Base-by-base conservation (phyloP, 2,113 vertebrate species). In the Chlamydotis undulata region DNA sequence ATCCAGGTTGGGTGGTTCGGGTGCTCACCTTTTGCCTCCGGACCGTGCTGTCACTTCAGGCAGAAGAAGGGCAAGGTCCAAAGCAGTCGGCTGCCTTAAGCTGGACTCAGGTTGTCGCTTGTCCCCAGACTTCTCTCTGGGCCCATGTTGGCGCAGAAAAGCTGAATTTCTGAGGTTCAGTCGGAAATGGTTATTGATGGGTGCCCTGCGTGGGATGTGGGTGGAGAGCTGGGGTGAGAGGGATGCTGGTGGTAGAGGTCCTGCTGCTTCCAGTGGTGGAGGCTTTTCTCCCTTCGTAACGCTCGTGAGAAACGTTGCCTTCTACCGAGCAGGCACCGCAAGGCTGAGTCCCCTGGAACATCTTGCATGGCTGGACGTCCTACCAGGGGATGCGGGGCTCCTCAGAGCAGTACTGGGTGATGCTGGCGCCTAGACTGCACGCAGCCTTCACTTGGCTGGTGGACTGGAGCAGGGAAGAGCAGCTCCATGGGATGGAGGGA, bases 391-490 rank as follows among this genome's bases (percentile, higher is more conserved):
- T 33, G 1, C 3, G 31, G 10, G 2, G 53, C 35, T 78, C 9
- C 41, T 4, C 12, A 53, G 65, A 65, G 64, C 52, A 4, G 33
- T 2, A 0, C 29, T 5, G 35, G 6, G 2, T 9, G 4, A 23
- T 5, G 0, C 23, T 1, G 33, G 24, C 0, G 2, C 14, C 43
- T 8, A 2, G 12, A 35, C 56, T 56, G 29, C 0, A 8, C 2
- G 19, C 28, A 19, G 49, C 55, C 76, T 45, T 7, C 43, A 31
- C 59, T 19, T 12, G 24, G 2, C 17, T 13, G 55, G 35, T 24
- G 35, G n/a, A 33, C 41, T 21, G 5, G 53, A 47, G 67, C 53
- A 16, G 19, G 2, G 41, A 45, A 4, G 1, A 37, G 29, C 55
- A 50, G 23, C 10, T 15, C 3, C 3, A 8, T 19, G 28, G 39